Conservation (phyloP, 2,888 invertebrate genomes). For the Ormyrus labotus region DNA sequence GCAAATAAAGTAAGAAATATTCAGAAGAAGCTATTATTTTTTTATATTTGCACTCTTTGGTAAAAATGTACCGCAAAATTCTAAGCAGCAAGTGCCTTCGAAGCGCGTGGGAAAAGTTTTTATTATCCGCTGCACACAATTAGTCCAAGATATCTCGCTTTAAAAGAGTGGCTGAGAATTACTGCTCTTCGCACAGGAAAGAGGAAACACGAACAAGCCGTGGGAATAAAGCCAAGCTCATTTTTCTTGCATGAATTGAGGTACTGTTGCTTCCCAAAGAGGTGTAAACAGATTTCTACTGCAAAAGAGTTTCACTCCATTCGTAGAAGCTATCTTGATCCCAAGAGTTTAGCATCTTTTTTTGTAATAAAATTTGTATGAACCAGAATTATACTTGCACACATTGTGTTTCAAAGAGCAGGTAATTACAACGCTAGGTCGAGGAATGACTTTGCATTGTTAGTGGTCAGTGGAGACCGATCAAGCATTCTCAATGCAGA, state of each 20-base stretch:
- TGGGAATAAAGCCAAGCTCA: constrained; percentile 72
- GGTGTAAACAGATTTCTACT: constrained; percentile 35
- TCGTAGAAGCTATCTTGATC: neutral
- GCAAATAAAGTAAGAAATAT: constrained; percentile 24
- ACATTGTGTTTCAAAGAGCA: neutral
- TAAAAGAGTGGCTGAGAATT: constrained; percentile 70
- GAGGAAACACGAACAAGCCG: constrained; percentile 70
- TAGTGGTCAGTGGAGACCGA: constrained; percentile 16
- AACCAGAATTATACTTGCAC: constrained; percentile 45
- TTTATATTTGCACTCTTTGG: constrained; percentile 33
- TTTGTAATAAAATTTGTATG: neutral
- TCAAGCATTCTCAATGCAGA: constrained; percentile 39
- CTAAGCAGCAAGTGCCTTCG: constrained; percentile 32
- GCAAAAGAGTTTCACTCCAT: constrained; percentile 29
- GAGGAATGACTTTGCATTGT: constrained; percentile 52
- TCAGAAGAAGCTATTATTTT: constrained; percentile 29
- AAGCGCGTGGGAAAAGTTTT: constrained; percentile 68
- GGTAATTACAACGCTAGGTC: constrained; percentile 36
- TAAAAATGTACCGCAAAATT: constrained; percentile 26
- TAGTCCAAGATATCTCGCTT: constrained; percentile 71
- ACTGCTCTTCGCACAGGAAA: constrained; percentile 68
- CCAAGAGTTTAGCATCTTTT: neutral
- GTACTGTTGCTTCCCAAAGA: constrained; percentile 56
- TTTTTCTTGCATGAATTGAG: constrained; percentile 69
- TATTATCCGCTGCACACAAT: constrained; percentile 69